Conservation (phyloP, 2,888 invertebrate genomes). For the Apantesis nais region DNA sequence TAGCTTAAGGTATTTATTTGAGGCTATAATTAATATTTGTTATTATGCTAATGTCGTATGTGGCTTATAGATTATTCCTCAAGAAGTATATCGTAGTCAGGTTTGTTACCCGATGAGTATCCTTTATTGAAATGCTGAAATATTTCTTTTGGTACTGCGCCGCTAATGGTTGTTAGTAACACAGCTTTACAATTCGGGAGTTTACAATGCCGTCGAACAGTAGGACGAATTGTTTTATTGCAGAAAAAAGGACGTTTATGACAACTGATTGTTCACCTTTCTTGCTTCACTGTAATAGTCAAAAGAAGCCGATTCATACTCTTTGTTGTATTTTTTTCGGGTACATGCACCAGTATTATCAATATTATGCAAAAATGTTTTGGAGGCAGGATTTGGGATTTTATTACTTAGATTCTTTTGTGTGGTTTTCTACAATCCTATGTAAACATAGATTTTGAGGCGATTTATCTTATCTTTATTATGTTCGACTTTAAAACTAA, state of each 20-base stretch:
- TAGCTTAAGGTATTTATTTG: background rate
- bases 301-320: constrained; percentile 68
- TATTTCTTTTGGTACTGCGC: constrained; percentile 58
- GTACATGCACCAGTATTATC: constrained; percentile 59
- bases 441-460: constrained; percentile 29
- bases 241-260: constrained; percentile 74
- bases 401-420: constrained; percentile 51
- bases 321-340: constrained; percentile 46
- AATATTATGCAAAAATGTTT: constrained; percentile 58
- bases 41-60: background rate
- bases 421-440: constrained; percentile 42
- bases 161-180: constrained; percentile 72
- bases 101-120: constrained; percentile 50
- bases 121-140: constrained; percentile 82
- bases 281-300: constrained; percentile 54
- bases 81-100: constrained; percentile 62
- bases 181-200: constrained; percentile 75
- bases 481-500: constrained; percentile 12
- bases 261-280: constrained; percentile 55
- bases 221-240: constrained; percentile 81
- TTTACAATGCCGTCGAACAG: constrained; percentile 76
- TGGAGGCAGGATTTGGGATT: constrained; percentile 42
- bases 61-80: constrained; percentile 24
- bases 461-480: constrained; percentile 20
- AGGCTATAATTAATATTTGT: background rate